Evolutionary conservation across 2,888 invertebrate genomes (phyloP).

Genomic region (Tetramorium bicarinatum): DNA sequence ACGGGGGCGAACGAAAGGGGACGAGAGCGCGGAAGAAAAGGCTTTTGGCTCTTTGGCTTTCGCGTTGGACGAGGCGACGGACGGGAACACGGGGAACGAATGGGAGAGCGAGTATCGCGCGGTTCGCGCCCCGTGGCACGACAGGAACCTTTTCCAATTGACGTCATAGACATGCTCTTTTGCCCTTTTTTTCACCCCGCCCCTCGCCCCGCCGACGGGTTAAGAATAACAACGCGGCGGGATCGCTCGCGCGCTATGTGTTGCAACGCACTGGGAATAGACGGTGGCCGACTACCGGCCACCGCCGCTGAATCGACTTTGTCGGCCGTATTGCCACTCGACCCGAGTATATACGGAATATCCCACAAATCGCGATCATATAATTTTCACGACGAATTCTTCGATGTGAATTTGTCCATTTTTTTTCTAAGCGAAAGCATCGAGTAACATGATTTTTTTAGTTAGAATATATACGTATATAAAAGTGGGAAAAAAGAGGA

Average conservation of each 20-base stretch:
- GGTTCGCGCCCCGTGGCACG: conserved; percentile 76
- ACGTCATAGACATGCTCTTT: conserved; percentile 84
- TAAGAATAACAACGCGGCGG: conserved; percentile 82
- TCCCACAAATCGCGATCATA: neutral
- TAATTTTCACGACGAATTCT: neutral
- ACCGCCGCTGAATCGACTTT: conserved; percentile 76
- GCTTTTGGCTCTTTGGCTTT: conserved; percentile 27
- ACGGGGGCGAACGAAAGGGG: conserved; percentile 25
- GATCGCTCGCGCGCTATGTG: conserved; percentile 77
- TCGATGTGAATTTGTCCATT: neutral
- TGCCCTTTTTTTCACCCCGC: conserved; percentile 73
- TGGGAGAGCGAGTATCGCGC: conserved; percentile 57
- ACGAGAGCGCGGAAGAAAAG: conserved; percentile 31
- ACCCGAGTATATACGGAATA: conserved; percentile 2
- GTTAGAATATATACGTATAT: neutral
- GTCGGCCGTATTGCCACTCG: conserved; percentile 56
- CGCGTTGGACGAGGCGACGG: neutral
- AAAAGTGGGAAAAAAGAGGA: neutral
- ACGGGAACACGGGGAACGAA: neutral
- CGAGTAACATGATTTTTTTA: neutral
- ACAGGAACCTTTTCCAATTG: conserved; percentile 85
- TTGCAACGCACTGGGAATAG: conserved; percentile 83
- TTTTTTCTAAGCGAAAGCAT: neutral
- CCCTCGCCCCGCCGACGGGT: conserved; percentile 69
- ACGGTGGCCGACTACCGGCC: conserved; percentile 70